Conservation (phyloP, 2,888 invertebrate species). For the Geotrupes spiniger region DNA sequence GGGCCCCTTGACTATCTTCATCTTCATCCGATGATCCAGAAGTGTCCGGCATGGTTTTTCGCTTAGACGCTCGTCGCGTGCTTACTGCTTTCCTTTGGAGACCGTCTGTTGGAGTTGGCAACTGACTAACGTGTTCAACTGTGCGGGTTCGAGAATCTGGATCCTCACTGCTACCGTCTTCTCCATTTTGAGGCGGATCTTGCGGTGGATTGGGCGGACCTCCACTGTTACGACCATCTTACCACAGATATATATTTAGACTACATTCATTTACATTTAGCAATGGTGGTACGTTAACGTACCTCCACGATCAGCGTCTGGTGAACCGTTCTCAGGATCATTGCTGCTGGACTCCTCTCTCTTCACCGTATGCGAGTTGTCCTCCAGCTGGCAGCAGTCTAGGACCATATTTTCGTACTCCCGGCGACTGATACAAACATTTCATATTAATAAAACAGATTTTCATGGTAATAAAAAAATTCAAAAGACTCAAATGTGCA, state of each 20-base stretch:
- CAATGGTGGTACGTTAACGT: constrained; percentile 49
- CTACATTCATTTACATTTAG: constrained; percentile 42
- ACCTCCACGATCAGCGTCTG: constrained; percentile 77
- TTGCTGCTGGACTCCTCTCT: constrained; percentile 73
- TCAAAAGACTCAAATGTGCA: not conserved
- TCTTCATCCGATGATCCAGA: constrained; percentile 54
- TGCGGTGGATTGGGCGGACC: constrained; percentile 55
- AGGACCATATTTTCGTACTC: constrained; percentile 89
- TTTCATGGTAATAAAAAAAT: not conserved
- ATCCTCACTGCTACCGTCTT: constrained; percentile 45
- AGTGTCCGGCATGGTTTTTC: constrained; percentile 58
- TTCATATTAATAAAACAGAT: not conserved
- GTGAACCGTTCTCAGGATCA: constrained; percentile 86
- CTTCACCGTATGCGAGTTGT: constrained; percentile 76
- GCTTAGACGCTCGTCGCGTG: constrained; percentile 57
- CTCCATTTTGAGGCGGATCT: constrained; percentile 47
- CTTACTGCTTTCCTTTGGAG: constrained; percentile 42
- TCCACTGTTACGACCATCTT: constrained; percentile 58
- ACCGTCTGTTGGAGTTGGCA: constrained; percentile 46
- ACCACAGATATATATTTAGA: constrained; percentile 41
- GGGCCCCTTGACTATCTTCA: constrained; percentile 42
- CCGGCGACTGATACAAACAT: constrained; percentile 64
- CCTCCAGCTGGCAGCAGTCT: constrained; percentile 91
- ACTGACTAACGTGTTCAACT: constrained; percentile 53
- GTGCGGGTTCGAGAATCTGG: constrained; percentile 55